Evolutionary conservation across 2,113 vertebrate genomes (phyloP), one percentile per base, ranked within the genome.

Genomic region (Hassar affinis): DNA sequence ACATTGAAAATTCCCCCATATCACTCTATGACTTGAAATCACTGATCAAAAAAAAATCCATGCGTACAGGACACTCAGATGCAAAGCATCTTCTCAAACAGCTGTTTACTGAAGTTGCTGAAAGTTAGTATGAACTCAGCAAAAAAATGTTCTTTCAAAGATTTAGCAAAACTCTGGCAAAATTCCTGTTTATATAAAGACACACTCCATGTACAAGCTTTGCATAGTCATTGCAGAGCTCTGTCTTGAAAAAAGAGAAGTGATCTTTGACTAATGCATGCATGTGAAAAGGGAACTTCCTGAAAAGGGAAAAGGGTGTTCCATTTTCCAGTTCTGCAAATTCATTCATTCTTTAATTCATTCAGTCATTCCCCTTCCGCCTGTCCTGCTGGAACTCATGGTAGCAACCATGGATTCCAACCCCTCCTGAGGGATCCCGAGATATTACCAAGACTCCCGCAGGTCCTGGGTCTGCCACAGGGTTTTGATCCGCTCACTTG

Each of bases 121-220:
- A 42, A 69, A 4, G 20, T 22, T 71, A 12, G 35, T 45, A 71
- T n/a, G 2, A 14, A 72, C 11, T 6, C 2, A 12, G 20, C 15
- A 72, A 74, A 49, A 74, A 57, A 54, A 54, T 18, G 17, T 59
- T 1, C 3, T 10, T 25, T 59, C 10, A 33, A 54, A 17, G 33
- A 33, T 76, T 77, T 54, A 30, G 1, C 17, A 56, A 35, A 77
- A 22, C 1, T 6, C 25, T 20, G 9, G 8, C 8, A 78, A 56
- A 56, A 57, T 57, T 57, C 47, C 45, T n/a, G 27, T 80, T 47
- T 68, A 52, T 76, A 5, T 76, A 20, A 54, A 54, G 49, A 76
- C n/a, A 33, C 49, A 20, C 3, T 10, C 17, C 30, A 0, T 0
- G 2, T 27, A 33, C 18, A n/a, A 25, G 27, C 52, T 54, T n/a